phyloP scores from a whole-genome alignment of 2,888 invertebrate genomes.

The Yponomeuta cagnagella region DNA sequence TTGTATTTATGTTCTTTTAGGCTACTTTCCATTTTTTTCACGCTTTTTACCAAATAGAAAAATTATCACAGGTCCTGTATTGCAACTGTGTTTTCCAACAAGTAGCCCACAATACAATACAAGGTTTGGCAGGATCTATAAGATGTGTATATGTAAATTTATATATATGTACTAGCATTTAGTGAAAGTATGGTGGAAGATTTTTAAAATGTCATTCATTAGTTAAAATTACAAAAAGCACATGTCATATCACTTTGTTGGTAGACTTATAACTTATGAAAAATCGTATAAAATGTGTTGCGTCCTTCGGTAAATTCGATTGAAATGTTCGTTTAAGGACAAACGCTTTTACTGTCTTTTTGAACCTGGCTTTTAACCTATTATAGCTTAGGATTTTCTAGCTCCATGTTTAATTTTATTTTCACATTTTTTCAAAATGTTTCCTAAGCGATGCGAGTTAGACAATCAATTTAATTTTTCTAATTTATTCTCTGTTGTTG shows the following conservation, averaged over 20 bases:
- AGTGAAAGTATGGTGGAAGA: conserved; percentile 67
- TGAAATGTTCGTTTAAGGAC: not conserved
- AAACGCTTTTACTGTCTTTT: not conserved
- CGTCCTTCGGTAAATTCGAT: not conserved
- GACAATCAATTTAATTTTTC: not conserved
- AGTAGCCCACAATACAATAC: conserved; percentile 13
- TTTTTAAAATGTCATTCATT: conserved; percentile 19
- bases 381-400: conserved; percentile 5
- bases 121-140: conserved; percentile 1
- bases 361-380: not conserved
- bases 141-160: conserved; percentile 41
- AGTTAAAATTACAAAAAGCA: not conserved
- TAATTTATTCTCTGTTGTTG: conserved; percentile 10
- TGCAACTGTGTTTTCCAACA: conserved; percentile 56
- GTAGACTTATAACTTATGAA: not conserved
- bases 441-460: not conserved
- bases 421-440: not conserved
- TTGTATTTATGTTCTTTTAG: conserved; percentile 22
- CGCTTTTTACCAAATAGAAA: conserved; percentile 67
- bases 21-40: conserved; percentile 21
- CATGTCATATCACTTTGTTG: conserved; percentile 11
- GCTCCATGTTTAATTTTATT: not conserved
- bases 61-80: conserved; percentile 24
- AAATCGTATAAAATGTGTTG: not conserved
- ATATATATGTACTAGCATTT: conserved; percentile 66